Base-by-base conservation (phyloP, 2,888 invertebrate genomes). In the Neuroscelio doddi region DNA sequence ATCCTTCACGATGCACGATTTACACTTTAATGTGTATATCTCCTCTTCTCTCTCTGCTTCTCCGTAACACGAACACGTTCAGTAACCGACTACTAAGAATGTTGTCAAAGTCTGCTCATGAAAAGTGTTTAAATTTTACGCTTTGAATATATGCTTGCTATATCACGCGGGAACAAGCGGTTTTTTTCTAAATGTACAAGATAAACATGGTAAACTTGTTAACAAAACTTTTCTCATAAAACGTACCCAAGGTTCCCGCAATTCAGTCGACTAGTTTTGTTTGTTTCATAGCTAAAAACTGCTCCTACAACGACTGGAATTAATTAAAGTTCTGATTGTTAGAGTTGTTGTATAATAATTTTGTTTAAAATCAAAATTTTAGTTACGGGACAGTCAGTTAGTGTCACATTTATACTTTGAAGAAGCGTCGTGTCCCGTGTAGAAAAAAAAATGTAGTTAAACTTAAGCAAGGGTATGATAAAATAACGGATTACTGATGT, bases 61-160 rank as follows among this genome's bases (percentile, higher is more conserved):
- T 17, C 42, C 49, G 21, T 53, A 49, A 52, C 53, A 38, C 46
- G 32, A 51, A 41, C 30, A 41, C 9, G 53, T 39, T 38, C 41
- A 9, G 53, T 47, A 53, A 61, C 44, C 36, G 42, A 53, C 55
- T 55, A 50, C 55, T 50, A 62, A 62, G 55, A 62, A 55, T 62
- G 55, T 62, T 62, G 62, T 62, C 62, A 62, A 62, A 55, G 62
- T 55, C 62, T 44, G 32, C 55, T 50, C 30, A 21, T 26, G 34
- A 30, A 17, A 15, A 44, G 53, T 45, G 50, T 50, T 62, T 55
- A 29, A 17, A 62, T 30, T 50, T 55, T 45, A 55, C 50, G 39
- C 42, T 39, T 24, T 2, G n/a, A 16, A 21, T 21, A 5, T 21
- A 44, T 14, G 32, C 47, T 32, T 42, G 62, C 27, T 59, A 36